phyloP scores from a whole-genome alignment of 2,888 invertebrate genomes.

The Thymelicus acteon region DNA sequence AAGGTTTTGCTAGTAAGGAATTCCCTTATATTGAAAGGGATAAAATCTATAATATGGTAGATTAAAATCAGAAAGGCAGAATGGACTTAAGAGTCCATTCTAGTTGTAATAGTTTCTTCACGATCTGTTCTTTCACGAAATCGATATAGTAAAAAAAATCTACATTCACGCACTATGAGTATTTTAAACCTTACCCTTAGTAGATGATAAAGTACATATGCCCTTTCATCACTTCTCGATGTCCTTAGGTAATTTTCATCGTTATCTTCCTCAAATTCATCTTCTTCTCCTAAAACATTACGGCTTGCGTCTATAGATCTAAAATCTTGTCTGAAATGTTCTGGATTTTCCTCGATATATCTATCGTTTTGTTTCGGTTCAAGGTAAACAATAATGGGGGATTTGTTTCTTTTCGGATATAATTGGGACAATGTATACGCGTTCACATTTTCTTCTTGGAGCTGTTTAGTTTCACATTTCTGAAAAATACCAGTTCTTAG shows the following conservation, averaged over 20 bases:
- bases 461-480: slow-evolving; percentile 18
- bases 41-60: too few relatives aligned
- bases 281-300: neutral
- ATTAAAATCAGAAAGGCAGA: too few relatives aligned
- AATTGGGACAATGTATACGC: neutral
- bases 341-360: neutral
- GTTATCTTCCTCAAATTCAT: neutral
- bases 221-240: slow-evolving; percentile 40
- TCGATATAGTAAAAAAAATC: too few relatives aligned
- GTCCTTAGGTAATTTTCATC: slow-evolving; percentile 11
- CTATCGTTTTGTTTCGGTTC: slow-evolving; percentile 4
- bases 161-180: neutral
- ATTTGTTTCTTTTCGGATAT: slow-evolving; percentile 4
- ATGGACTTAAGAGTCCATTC: too few relatives aligned
- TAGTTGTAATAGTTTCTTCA: too few relatives aligned
- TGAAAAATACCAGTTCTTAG: neutral
- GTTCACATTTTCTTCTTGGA: neutral
- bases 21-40: too few relatives aligned
- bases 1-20: too few relatives aligned
- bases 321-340: neutral
- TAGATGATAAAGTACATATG: slow-evolving; percentile 45
- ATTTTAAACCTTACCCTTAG: slow-evolving; percentile 42
- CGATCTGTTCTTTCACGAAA: too few relatives aligned
- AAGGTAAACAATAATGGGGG: slow-evolving; percentile 23
- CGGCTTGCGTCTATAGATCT: neutral